Conservation (phyloP, 1,140 invertebrate species). For the Latrodectus geometricus region DNA sequence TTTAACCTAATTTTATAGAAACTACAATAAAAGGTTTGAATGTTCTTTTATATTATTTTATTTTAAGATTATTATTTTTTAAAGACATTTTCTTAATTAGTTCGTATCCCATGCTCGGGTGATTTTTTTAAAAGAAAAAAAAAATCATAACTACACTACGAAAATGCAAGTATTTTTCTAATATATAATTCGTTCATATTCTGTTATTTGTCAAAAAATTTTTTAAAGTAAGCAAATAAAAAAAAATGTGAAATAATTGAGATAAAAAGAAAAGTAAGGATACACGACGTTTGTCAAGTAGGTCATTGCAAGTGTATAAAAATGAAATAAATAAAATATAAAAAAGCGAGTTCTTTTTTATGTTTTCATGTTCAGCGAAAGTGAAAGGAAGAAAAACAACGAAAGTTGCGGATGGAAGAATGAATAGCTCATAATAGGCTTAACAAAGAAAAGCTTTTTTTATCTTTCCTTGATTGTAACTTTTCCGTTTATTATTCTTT, state of each 20-base stretch:
- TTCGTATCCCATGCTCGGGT: too few species aligned
- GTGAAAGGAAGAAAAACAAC: constrained; percentile 8
- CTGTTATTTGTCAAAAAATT: background rate
- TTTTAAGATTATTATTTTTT: too few species aligned
- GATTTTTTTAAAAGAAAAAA: too few species aligned
- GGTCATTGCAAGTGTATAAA: background rate
- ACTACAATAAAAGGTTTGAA: too few species aligned
- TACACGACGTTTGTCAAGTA: constrained; percentile 18
- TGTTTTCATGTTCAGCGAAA: constrained; percentile 4
- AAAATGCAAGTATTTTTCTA: background rate
- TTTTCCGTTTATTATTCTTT: constrained; percentile 7
- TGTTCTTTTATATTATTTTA: too few species aligned
- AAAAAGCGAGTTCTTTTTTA: background rate
- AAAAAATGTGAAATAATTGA: background rate
- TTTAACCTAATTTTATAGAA: too few species aligned
- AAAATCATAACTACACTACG: background rate
- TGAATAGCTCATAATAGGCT: background rate
- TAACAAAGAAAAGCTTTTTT: background rate
- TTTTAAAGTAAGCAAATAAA: background rate
- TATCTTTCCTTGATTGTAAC: background rate
- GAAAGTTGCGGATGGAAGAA: background rate
- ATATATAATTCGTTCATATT: background rate
- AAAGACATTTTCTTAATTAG: too few species aligned
- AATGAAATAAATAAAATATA: background rate
- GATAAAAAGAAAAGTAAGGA: constrained; percentile 1